phyloP scores from a whole-genome alignment of 2,797 vertebrate genomes.

The Cryptoblepharus egeriae region DNA sequence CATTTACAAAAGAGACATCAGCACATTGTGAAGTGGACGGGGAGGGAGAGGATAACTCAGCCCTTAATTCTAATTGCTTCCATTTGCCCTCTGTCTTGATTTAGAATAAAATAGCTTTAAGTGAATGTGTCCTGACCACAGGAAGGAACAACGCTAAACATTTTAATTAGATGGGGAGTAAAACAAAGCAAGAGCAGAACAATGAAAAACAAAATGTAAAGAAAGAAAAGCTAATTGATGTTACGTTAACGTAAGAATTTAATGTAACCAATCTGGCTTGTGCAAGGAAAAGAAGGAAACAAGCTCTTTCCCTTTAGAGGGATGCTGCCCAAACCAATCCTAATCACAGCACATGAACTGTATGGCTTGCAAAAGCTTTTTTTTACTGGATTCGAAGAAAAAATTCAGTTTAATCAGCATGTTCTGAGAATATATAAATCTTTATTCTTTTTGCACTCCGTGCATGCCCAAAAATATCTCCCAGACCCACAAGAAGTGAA shows the following conservation, averaged over 20 bases:
- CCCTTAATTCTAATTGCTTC: constrained; percentile 67
- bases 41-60: neutral
- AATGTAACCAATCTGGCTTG: constrained; percentile 51
- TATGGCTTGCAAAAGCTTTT: neutral
- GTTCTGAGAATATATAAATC: neutral
- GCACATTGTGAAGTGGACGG: neutral
- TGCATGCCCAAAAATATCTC: neutral
- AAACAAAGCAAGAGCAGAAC: constrained; percentile 72
- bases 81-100: constrained; percentile 60
- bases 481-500: neutral
- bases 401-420: neutral
- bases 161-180: constrained; percentile 61
- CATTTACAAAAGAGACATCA: constrained; percentile 21
- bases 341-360: neutral
- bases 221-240: constrained; percentile 62
- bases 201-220: constrained; percentile 61
- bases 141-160: constrained; percentile 65
- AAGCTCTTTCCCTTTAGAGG: constrained; percentile 45
- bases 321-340: neutral
- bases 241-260: constrained; percentile 62
- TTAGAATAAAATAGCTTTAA: constrained; percentile 54
- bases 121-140: constrained; percentile 66
- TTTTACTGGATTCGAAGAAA: constrained; percentile 7
- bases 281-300: constrained; percentile 19
- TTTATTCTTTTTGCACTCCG: neutral